Evolutionary conservation across 2,888 invertebrate species (phyloP).

Genomic region (Amphipoea lucens): DNA sequence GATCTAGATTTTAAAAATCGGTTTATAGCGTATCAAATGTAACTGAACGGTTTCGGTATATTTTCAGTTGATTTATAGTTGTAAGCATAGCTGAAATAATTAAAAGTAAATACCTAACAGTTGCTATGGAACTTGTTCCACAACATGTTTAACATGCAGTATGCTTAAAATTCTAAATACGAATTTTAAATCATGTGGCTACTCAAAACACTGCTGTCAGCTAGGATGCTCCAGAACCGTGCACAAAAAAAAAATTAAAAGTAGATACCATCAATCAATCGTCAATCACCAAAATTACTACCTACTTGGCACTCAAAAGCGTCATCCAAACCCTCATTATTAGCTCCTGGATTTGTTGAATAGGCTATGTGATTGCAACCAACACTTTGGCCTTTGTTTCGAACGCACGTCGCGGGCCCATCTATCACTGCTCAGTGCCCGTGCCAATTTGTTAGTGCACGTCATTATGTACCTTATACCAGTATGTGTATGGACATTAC

Average conservation of each 20-base stretch:
- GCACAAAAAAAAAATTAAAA: neutral
- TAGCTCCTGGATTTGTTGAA: constrained; percentile 80
- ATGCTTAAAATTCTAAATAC: neutral
- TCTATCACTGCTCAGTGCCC: constrained; percentile 84
- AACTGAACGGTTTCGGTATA: neutral
- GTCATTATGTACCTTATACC: constrained; percentile 76
- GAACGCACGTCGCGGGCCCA: constrained; percentile 81
- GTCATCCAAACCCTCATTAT: constrained; percentile 64
- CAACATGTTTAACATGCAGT: neutral
- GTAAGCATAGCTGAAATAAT: neutral
- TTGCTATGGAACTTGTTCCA: neutral
- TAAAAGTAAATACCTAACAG: neutral
- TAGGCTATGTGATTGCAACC: constrained; percentile 86
- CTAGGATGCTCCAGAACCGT: accelerated
- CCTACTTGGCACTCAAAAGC: constrained; percentile 7
- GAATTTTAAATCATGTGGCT: neutral
- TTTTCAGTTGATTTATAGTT: constrained; percentile 2
- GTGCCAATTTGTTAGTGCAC: constrained; percentile 84
- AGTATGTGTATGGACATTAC: constrained; percentile 39
- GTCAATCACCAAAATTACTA: constrained; percentile 8
- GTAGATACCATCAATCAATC: neutral
- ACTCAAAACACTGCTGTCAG: neutral
- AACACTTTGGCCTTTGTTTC: constrained; percentile 87
- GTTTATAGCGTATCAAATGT: constrained; percentile 19
- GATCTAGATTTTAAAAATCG: constrained; percentile 29